Percentiles rank a stretch among this genome's conserved stretches.
phyloP scores from a whole-genome alignment of 2,797 vertebrate species.

The Tapirus indicus region DNA sequence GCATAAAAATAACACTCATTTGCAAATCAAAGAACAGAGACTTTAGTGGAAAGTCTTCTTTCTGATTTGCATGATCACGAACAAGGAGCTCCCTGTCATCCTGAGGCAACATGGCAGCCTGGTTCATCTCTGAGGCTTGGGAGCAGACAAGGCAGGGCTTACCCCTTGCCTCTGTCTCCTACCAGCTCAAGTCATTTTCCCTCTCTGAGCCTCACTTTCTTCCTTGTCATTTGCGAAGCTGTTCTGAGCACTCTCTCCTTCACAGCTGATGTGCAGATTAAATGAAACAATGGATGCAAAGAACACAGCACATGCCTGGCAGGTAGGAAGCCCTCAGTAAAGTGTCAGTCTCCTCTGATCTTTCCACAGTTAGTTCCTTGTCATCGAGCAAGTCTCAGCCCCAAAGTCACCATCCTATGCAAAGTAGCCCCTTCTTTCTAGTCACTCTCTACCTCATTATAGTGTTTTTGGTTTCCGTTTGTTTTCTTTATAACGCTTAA shows the following conservation, averaged over 20 bases:
- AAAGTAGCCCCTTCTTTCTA: neutral
- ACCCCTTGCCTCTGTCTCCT: neutral
- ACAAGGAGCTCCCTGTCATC: neutral
- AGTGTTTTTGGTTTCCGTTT: neutral
- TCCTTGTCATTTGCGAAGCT: neutral
- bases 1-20: neutral
- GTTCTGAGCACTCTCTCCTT: neutral
- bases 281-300: neutral
- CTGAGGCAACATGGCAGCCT: accelerated
- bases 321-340: neutral
- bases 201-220: neutral
- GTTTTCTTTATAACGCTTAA: neutral
- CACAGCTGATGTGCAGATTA: neutral
- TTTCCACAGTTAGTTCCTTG: accelerated
- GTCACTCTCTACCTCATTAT: neutral
- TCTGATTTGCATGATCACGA: neutral
- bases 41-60: neutral
- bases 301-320: accelerated
- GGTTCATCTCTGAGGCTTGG: neutral
- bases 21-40: neutral
- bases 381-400: neutral
- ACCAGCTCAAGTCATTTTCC: neutral
- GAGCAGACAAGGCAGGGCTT: neutral
- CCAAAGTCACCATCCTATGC: no score
- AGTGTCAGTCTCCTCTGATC: accelerated